Conservation (phyloP, 2,113 vertebrate species). For the Fukomys damarensis region DNA sequence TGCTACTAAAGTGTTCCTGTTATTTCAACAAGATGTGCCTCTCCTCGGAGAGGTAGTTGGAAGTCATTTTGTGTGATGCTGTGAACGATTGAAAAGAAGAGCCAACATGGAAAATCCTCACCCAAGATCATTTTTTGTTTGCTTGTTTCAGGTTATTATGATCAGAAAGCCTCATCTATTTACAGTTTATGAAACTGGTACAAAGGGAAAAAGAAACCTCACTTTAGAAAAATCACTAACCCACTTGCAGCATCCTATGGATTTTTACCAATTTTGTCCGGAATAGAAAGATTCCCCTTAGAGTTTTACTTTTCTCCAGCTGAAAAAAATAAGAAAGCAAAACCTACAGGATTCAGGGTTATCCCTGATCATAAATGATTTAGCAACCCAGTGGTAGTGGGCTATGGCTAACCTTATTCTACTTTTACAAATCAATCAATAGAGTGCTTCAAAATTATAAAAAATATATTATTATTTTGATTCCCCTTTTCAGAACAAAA, state of each 20-base stretch:
- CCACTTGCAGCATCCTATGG: background rate
- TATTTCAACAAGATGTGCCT: background rate
- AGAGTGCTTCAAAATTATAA: background rate
- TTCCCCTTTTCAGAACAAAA: conserved; percentile 6
- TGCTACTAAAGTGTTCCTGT: background rate
- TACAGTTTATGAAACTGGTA: background rate
- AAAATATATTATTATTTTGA: conserved; percentile 21
- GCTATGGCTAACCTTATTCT: background rate
- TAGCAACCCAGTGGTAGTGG: too few species aligned
- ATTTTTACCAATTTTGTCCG: background rate
- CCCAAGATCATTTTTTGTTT: background rate
- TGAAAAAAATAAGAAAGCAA: background rate
- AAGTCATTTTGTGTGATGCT: background rate
- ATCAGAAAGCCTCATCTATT: background rate
- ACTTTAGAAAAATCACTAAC: background rate
- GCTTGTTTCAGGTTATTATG: background rate
- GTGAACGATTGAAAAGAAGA: background rate
- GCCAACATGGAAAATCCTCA: background rate
- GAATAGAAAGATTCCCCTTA: background rate
- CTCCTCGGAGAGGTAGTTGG: background rate
- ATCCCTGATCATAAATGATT: background rate
- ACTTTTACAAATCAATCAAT: background rate
- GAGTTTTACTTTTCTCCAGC: background rate
- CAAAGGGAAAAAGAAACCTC: background rate
- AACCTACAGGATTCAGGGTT: background rate